phyloP scores from a whole-genome alignment of 1,140 invertebrate species.

The Aphelinus atriplicis region DNA sequence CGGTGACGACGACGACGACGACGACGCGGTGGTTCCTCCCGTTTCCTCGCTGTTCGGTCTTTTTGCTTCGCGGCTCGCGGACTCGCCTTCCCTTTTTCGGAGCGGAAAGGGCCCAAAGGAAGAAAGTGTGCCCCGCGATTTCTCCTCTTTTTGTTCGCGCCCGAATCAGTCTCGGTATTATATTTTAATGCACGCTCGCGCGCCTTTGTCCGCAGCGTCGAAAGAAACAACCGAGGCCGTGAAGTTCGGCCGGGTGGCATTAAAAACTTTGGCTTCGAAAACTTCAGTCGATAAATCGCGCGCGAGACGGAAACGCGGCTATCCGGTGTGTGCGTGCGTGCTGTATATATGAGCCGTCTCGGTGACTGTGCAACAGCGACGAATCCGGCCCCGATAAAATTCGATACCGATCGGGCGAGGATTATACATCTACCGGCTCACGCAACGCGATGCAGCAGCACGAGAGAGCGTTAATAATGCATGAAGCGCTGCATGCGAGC shows the following conservation, averaged over 20 bases:
- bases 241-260: no score
- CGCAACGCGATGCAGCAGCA: background rate
- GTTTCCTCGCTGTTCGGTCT: constrained; percentile 18
- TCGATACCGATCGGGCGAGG: background rate
- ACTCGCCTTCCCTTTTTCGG: constrained; percentile 10
- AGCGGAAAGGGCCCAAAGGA: constrained; percentile 8
- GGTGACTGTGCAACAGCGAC: background rate
- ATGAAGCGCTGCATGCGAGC: background rate
- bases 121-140: background rate
- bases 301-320: no score
- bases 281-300: no score
- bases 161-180: background rate
- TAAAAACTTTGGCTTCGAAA: no score
- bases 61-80: constrained; percentile 22
- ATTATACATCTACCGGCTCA: background rate
- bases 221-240: background rate
- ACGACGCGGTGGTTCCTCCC: constrained; percentile 23
- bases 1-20: background rate
- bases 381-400: constrained; percentile 3
- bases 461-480: constrained; percentile 6
- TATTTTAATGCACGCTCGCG: no score
- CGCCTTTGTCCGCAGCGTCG: background rate
- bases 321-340: no score
- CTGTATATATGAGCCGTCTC: no score
- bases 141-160: no score